Base-by-base conservation (phyloP, 2,113 vertebrate genomes). In the Thamnophis sirtalis region DNA sequence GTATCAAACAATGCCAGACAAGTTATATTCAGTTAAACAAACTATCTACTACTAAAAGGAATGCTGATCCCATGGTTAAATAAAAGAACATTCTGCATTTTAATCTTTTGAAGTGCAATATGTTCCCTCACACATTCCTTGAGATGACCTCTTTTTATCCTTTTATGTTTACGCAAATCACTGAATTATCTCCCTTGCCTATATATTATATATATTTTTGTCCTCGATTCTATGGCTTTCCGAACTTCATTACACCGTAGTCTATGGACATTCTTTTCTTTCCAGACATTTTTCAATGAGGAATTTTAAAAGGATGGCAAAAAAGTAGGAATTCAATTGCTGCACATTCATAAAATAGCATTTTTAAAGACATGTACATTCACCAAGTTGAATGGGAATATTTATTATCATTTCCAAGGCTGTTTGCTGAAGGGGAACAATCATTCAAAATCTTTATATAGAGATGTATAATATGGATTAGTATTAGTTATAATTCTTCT, bases 21-120 rank as follows among this genome's bases (percentile, higher is more conserved):
- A 51, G 10, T 26, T 60, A 87, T 73, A 38, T 85, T 84, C 21
- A 85, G 91, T 85, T 60, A 92, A 89, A 54, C 58, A 73, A 50
- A 84, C 26, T n/a, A 56, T 89, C 87, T 51, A 60, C 24, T 92
- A 43, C 28, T 89, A 33, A 89, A 92, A 92, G 10, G 68, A 89
- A 24, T 51, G 48, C 19, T n/a, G 28, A 60, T 50, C 19, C 4
- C 7, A 43, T 89, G 54, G 38, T 38, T 60, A 51, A 51, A 85
- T 60, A 89, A 89, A 91, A 38, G 5, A n/a, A 24, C n/a, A 88
- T n/a, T 43, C 33, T 10, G 4, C n/a, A 89, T 56, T 84, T 26
- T 50, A 33, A 84, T 89, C 43, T 84, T 89, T 84, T 53, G 17
- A 28, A 56, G 89, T 48, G 56, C 19, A 13, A 28, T 56, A 17